Conservation (phyloP, 1,140 invertebrate genomes). For the Choristoneura fumiferana region DNA sequence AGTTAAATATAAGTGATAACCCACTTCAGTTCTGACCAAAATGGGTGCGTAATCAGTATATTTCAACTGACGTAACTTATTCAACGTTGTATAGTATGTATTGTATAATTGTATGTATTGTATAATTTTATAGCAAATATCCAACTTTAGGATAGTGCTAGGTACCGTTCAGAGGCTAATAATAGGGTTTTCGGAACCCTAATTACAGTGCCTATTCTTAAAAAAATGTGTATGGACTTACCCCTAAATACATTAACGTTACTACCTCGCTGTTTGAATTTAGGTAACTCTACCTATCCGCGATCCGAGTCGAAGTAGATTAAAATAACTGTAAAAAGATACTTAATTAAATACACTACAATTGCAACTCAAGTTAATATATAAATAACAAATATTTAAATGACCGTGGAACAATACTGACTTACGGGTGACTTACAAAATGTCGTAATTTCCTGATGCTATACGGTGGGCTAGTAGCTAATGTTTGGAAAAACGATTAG, state of each 20-base stretch:
- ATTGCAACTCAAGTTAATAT: background rate
- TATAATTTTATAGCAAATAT: background rate
- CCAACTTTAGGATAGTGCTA: conserved; percentile 4
- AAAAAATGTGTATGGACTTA: conserved; percentile 6
- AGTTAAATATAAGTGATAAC: background rate
- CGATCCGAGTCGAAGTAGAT: background rate
- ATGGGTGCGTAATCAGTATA: background rate
- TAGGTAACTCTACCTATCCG: conserved; percentile 13
- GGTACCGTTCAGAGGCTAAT: background rate
- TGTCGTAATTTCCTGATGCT: too few species aligned
- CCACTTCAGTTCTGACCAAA: conserved; percentile 1
- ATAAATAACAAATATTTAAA: background rate
- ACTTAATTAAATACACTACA: background rate
- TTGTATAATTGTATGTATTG: background rate
- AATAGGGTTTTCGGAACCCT: background rate
- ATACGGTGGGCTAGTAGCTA: too few species aligned
- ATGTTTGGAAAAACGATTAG: too few species aligned
- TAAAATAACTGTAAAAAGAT: conserved; percentile 17
- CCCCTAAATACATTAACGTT: conserved; percentile 9
- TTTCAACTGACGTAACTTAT: background rate
- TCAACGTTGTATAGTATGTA: too few species aligned
- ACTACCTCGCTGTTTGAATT: background rate
- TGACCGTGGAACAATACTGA: background rate
- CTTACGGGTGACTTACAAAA: background rate
- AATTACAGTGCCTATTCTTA: background rate